phyloP scores from a whole-genome alignment of 2,888 invertebrate genomes.

The Diachrysia chrysitis region DNA sequence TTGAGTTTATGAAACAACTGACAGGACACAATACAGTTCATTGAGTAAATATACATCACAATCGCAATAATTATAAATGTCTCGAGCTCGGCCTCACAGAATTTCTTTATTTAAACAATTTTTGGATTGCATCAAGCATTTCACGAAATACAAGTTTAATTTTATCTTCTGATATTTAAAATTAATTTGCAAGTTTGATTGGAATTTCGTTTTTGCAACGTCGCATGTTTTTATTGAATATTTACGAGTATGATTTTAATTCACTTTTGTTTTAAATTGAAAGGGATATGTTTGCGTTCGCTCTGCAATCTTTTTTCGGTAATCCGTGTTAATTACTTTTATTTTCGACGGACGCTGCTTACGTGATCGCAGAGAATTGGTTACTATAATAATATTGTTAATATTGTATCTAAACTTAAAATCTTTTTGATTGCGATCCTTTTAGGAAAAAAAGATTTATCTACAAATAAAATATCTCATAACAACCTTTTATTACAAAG shows the following conservation, averaged over 20 bases:
- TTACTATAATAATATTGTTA: background rate
- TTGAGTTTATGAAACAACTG: background rate
- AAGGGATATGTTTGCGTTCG: background rate
- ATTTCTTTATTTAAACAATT: background rate
- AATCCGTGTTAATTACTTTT: background rate
- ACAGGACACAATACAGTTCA: too few species aligned
- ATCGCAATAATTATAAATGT: background rate
- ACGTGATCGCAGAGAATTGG: background rate
- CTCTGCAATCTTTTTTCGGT: background rate
- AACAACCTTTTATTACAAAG: too few species aligned
- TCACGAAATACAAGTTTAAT: background rate
- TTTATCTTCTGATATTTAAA: conserved; percentile 13
- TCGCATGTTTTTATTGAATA: conserved; percentile 12
- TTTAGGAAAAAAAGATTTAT: too few species aligned
- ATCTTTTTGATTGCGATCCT: too few species aligned
- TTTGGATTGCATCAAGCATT: conserved; percentile 6
- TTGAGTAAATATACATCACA: background rate
- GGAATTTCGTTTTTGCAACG: conserved; percentile 9
- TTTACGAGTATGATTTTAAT: conserved; percentile 13
- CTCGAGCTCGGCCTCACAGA: background rate
- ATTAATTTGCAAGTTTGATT: conserved; percentile 21
- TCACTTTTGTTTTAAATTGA: background rate
- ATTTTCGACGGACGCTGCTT: background rate
- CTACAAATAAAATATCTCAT: too few species aligned
- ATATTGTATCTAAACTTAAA: too few species aligned